Evolutionary conservation across 2,888 invertebrate genomes (phyloP).

Genomic region (Pandemis corylana): DNA sequence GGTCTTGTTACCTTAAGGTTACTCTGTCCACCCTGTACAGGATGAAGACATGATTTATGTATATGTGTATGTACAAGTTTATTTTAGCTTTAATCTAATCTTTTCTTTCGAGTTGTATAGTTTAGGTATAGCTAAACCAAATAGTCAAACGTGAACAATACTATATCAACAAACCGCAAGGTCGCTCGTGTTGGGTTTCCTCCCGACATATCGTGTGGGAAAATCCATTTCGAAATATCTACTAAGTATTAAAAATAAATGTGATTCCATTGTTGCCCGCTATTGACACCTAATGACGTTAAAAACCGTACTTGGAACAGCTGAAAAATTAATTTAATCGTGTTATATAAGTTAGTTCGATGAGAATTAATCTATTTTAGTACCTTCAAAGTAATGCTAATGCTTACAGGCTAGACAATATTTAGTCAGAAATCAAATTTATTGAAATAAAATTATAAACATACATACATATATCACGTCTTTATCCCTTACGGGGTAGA

Average conservation of each 20-base stretch:
- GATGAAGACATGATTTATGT: too few relatives aligned
- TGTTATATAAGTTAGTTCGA: neutral
- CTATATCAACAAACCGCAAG: conserved; percentile 8
- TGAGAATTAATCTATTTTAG: neutral
- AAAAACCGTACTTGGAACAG: conserved; percentile 1
- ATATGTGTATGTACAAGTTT: too few relatives aligned
- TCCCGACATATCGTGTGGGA: conserved; percentile 9
- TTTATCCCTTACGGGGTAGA: too few relatives aligned
- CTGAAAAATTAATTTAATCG: neutral
- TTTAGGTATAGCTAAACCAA: neutral
- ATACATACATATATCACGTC: too few relatives aligned
- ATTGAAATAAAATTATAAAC: too few relatives aligned
- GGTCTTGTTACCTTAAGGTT: too few relatives aligned
- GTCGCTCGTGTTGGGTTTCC: conserved; percentile 10
- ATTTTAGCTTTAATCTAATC: too few relatives aligned
- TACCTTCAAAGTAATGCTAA: too few relatives aligned
- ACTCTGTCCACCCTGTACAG: too few relatives aligned
- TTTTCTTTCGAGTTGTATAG: too few relatives aligned
- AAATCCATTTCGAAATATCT: conserved; percentile 9
- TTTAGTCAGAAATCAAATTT: too few relatives aligned
- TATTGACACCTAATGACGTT: neutral
- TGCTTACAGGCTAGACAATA: too few relatives aligned
- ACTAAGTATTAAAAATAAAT: neutral
- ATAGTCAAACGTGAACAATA: neutral
- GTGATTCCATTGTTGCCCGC: neutral